A percentile compares a stretch with the other conserved stretches of the same genome.
Evolutionary conservation across 2,888 invertebrate genomes (phyloP).

Genomic region (Cryptophagus acutangulus): DNA sequence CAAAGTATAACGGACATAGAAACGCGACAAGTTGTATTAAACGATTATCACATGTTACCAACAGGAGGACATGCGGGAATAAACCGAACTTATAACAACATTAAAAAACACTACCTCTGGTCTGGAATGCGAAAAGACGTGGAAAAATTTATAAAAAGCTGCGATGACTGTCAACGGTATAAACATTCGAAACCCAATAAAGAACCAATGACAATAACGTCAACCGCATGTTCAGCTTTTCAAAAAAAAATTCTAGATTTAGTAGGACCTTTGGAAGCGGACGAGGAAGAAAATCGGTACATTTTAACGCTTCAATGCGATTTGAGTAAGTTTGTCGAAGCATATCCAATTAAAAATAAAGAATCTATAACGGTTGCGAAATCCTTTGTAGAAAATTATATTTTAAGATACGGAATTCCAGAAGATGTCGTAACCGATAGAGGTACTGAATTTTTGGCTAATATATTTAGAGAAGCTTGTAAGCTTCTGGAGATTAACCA

Average conservation of each 20-base stretch:
- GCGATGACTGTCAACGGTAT: slow-evolving; percentile 18
- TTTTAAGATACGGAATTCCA: slow-evolving; percentile 17
- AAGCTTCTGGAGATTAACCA: slow-evolving; percentile 16
- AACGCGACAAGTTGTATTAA: too few relatives aligned
- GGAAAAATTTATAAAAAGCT: slow-evolving; percentile 21
- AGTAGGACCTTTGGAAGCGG: slow-evolving; percentile 18
- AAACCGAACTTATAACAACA: too few relatives aligned
- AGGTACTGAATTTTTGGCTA: slow-evolving; percentile 14
- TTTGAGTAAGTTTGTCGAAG: slow-evolving; percentile 11
- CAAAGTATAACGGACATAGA: too few relatives aligned
- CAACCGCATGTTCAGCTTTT: slow-evolving; percentile 19
- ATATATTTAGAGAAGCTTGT: slow-evolving; percentile 15
- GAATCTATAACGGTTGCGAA: slow-evolving; percentile 11
- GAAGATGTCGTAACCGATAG: slow-evolving; percentile 16
- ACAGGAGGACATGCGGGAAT: too few relatives aligned
- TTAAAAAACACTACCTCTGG: slow-evolving; percentile 18
- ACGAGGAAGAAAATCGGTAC: slow-evolving; percentile 13
- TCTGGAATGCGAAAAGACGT: slow-evolving; percentile 18
- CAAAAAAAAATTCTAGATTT: slow-evolving; percentile 21
- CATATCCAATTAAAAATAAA: slow-evolving; percentile 9
- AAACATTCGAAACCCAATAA: slow-evolving; percentile 11
- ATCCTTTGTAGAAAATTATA: slow-evolving; percentile 14
- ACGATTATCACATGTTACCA: too few relatives aligned
- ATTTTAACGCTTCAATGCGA: slow-evolving; percentile 15
- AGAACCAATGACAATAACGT: slow-evolving; percentile 17